Percentiles rank a stretch among this genome's conserved stretches.
These are phyloP conservation scores for Phortica variegata DNA, from an alignment of 1,140 invertebrate species.

Conservation along the genomic window DNA sequence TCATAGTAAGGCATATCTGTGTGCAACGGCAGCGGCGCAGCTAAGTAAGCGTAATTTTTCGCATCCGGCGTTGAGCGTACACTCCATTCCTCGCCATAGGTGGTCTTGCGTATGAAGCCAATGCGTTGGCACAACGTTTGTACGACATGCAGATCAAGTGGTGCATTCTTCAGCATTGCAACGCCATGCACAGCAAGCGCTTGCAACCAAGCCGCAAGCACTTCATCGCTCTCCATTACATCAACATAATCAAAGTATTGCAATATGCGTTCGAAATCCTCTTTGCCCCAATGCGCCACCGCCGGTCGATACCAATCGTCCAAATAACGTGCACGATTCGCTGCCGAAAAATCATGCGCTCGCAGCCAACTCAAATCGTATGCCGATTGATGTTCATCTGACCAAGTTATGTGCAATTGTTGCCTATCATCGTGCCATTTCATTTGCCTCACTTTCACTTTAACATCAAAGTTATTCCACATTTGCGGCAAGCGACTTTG, in stretches of 20 bases:
- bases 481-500: slow-evolving; percentile 59
- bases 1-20: slow-evolving; percentile 73
- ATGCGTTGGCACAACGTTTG: slow-evolving; percentile 62
- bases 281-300: slow-evolving; percentile 61
- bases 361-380: slow-evolving; percentile 60
- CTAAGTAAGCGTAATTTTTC: slow-evolving; percentile 70
- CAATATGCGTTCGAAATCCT: slow-evolving; percentile 59
- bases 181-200: slow-evolving; percentile 63
- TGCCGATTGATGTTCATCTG: slow-evolving; percentile 63
- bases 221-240: slow-evolving; percentile 58
- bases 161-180: slow-evolving; percentile 62
- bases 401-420: slow-evolving; percentile 57
- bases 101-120: slow-evolving; percentile 67
- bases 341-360: slow-evolving; percentile 61
- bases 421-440: slow-evolving; percentile 18
- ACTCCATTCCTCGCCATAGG: slow-evolving; percentile 63
- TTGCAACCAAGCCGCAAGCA: slow-evolving; percentile 63
- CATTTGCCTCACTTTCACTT: slow-evolving; percentile 26
- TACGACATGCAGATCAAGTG: slow-evolving; percentile 59
- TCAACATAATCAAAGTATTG: slow-evolving; percentile 60
- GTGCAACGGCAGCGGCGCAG: slow-evolving; percentile 66
- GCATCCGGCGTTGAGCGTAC: slow-evolving; percentile 65
- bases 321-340: slow-evolving; percentile 58
- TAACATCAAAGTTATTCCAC: slow-evolving; percentile 37
- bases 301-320: slow-evolving; percentile 59